Evolutionary conservation across 2,888 invertebrate species (phyloP).

Genomic region (Dichetophora obliterata): DNA sequence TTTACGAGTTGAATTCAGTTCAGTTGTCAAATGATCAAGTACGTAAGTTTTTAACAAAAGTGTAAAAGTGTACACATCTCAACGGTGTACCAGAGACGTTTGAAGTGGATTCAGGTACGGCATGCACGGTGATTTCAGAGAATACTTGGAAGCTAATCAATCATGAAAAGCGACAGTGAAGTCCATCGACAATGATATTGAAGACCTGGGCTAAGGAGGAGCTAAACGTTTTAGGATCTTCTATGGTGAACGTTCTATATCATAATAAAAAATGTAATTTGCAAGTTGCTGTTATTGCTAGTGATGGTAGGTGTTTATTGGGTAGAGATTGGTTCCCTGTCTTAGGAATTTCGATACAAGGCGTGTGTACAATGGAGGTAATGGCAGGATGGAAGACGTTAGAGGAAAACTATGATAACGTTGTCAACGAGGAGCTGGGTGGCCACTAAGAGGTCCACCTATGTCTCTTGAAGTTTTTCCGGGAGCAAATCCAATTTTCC

Average conservation of each 20-base stretch:
- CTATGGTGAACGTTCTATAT: neutral
- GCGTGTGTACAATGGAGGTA: neutral
- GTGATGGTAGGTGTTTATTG: conserved; percentile 13
- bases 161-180: neutral
- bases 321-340: conserved; percentile 36
- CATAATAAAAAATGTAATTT: neutral
- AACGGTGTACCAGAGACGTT: neutral
- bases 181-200: neutral
- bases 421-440: neutral
- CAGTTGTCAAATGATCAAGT: neutral
- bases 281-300: neutral
- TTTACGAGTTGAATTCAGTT: neutral
- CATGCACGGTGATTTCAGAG: neutral
- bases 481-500: conserved; percentile 22
- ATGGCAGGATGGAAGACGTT: neutral
- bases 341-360: conserved; percentile 26
- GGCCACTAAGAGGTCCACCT: neutral
- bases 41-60: neutral
- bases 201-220: conserved; percentile 17
- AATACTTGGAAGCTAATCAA: neutral
- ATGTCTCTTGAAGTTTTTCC: neutral
- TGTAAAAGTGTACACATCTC: too few species aligned
- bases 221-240: conserved; percentile 30
- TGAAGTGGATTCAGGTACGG: neutral
- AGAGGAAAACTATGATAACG: neutral